These are phyloP conservation scores for Trachymyrmex cornetzi DNA, from an alignment of 1,140 invertebrate species.

Conservation along the genomic window DNA sequence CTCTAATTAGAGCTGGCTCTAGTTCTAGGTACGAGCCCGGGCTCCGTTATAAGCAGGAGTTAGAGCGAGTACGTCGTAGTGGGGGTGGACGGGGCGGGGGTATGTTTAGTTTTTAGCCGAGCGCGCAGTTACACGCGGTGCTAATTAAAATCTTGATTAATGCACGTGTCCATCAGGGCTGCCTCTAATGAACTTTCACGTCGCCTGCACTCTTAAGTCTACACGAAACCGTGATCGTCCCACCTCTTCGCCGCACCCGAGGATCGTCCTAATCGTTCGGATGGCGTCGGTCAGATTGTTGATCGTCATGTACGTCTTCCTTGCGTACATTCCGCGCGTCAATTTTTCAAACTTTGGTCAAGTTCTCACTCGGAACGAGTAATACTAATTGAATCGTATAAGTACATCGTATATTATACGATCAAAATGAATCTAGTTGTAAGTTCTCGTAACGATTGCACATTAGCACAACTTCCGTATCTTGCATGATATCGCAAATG, in stretches of 20 bases:
- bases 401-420: background rate
- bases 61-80: slow-evolving; percentile 73
- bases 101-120: slow-evolving; percentile 85
- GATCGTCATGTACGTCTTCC: background rate
- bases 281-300: slow-evolving; percentile 8
- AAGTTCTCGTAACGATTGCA: background rate
- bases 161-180: slow-evolving; percentile 84
- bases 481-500: slow-evolving; percentile 18
- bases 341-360: background rate
- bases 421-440: background rate
- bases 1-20: slow-evolving; percentile 84
- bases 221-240: slow-evolving; percentile 76
- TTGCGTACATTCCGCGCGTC: background rate
- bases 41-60: slow-evolving; percentile 78
- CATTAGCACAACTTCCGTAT: background rate
- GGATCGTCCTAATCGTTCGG: slow-evolving; percentile 47
- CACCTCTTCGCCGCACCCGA: slow-evolving; percentile 3
- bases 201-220: slow-evolving; percentile 76
- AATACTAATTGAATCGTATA: background rate
- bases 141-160: slow-evolving; percentile 87
- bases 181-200: slow-evolving; percentile 79
- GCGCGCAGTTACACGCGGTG: slow-evolving; percentile 82
- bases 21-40: slow-evolving; percentile 76
- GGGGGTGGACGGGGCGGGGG: slow-evolving; percentile 60
- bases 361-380: background rate